Conservation (phyloP, 2,888 invertebrate genomes). For the Fragum whitleyi region DNA sequence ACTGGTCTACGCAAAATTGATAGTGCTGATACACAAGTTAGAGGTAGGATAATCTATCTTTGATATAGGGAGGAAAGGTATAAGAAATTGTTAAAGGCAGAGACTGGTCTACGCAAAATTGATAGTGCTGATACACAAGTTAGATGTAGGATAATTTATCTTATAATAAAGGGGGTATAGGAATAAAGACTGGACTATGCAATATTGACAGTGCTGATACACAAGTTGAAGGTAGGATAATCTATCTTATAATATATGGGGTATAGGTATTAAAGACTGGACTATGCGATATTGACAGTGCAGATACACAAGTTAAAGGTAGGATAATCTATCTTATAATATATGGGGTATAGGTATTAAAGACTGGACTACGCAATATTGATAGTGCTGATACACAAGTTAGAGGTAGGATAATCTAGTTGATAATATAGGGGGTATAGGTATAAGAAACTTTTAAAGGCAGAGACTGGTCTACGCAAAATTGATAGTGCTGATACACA, state of each 20-base stretch:
- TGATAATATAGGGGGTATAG: no score
- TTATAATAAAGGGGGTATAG: slow-evolving; percentile 69
- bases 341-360: no score
- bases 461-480: slow-evolving; percentile 87
- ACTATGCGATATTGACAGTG: slow-evolving; percentile 75
- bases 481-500: slow-evolving; percentile 86
- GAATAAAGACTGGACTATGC: slow-evolving; percentile 88
- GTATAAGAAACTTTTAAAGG: slow-evolving; percentile 73
- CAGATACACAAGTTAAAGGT: slow-evolving; percentile 89
- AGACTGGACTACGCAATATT: slow-evolving; percentile 87
- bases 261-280: slow-evolving; percentile 89
- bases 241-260: no score
- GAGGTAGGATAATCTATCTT: slow-evolving; percentile 87
- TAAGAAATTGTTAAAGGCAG: slow-evolving; percentile 84
- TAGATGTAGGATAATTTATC: slow-evolving; percentile 87
- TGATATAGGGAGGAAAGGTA: no score
- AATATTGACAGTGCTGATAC: slow-evolving; percentile 79
- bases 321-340: background rate
- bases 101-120: slow-evolving; percentile 87
- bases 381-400: slow-evolving; percentile 87
- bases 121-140: slow-evolving; percentile 87
- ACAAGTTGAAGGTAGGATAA: slow-evolving; percentile 89
- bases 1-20: slow-evolving; percentile 86
- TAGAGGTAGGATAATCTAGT: slow-evolving; percentile 87
- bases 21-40: slow-evolving; percentile 87